Base-by-base conservation (phyloP, 1,140 invertebrate genomes). In the Cephus cinctus region DNA sequence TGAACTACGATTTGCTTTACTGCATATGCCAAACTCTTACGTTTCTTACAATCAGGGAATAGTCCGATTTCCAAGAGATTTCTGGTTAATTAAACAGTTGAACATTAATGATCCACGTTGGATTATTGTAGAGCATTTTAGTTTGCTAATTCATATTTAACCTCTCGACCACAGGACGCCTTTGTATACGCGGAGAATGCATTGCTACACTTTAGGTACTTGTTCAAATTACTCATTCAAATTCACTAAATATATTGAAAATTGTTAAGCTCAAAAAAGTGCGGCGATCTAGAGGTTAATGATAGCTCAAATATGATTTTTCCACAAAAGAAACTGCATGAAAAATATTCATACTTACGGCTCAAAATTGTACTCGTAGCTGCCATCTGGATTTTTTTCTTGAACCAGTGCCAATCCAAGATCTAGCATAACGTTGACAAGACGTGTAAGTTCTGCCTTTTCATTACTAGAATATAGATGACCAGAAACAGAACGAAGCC, bases 371-470 rank as follows among this genome's bases (percentile, higher is more conserved):
- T 89, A 96, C 3, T 79, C 77, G 71, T 93, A 96, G 30, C 80
- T 82, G 35, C 92, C 92, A 54, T 96, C 91, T 0, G 71, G 54
- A 4, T 78, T 80, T 35, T 87, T 85, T 44, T 91, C 86, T 73
- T 97, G 94, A 1, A 84, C 77, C 71, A 93, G 95, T 15, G 84
- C 88, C 40, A 98, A 75, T 50, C 92, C 94, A 67, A 94, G 92
- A 64, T 92, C 87, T 23, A 94, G 83, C 90, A 98, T 92, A 0
- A 89, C 81, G 44, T 85, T 79, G 1, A 96, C 85, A n/a, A 94
- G 82, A 16, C 83, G 74, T 1, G 71, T 62, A 9, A 97, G 65
- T 32, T 86, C 82, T 14, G 79, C 76, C 54, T 88, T 90, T 73
- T 98, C 95, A 56, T 78, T 75, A 31, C 82, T 65, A 27, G 83